A percentile compares a stretch with the other conserved stretches of the same genome.
Conservation (phyloP, 1,140 invertebrate genomes). For the Calycopis cecrops region DNA sequence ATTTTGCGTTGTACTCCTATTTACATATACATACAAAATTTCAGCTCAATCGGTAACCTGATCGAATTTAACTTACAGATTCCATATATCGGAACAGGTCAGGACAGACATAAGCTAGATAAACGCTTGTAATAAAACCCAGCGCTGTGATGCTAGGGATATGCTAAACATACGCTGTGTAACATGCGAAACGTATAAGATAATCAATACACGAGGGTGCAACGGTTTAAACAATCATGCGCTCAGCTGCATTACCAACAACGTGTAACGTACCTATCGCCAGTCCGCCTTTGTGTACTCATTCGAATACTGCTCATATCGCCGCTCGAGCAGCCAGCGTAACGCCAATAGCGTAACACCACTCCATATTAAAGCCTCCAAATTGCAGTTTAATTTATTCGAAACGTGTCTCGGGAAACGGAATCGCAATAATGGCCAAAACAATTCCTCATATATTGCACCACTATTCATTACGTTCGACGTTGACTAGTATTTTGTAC, state of each 20-base stretch:
- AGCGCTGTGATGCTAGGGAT: neutral
- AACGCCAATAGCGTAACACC: slow-evolving; percentile 62
- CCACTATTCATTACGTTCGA: slow-evolving; percentile 19
- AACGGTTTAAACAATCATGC: slow-evolving; percentile 43
- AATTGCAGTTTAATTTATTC: slow-evolving; percentile 74
- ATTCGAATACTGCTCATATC: slow-evolving; percentile 66
- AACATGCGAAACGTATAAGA: neutral
- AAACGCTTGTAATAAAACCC: too few species aligned
- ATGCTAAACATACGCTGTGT: neutral
- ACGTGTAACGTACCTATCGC: slow-evolving; percentile 29
- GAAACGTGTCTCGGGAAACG: slow-evolving; percentile 67
- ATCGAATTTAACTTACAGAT: too few species aligned
- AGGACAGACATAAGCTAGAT: too few species aligned
- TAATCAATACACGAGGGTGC: too few species aligned
- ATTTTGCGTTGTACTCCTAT: too few species aligned
- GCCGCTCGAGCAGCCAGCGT: slow-evolving; percentile 40
- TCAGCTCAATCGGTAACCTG: too few species aligned
- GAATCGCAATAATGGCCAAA: slow-evolving; percentile 68
- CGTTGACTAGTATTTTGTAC: slow-evolving; percentile 17
- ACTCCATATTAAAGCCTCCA: slow-evolving; percentile 68
- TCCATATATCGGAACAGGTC: too few species aligned
- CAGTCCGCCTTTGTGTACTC: slow-evolving; percentile 62
- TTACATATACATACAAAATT: too few species aligned
- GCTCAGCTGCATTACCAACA: slow-evolving; percentile 56
- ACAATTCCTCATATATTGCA: slow-evolving; percentile 54